phyloP scores from a whole-genome alignment of 1,140 invertebrate species.

The Drosophila pruinosa region DNA sequence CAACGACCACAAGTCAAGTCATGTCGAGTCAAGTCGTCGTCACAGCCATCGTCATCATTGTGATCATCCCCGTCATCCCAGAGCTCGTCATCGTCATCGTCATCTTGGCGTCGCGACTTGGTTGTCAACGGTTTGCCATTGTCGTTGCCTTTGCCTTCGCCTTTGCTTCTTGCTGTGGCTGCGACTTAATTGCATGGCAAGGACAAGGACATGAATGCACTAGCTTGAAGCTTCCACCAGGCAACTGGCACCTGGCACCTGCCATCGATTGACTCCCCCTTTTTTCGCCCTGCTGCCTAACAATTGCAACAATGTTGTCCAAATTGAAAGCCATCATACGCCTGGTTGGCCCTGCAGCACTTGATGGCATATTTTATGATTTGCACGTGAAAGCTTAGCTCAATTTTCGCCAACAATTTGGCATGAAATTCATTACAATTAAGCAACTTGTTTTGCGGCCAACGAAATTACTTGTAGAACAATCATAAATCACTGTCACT shows the following conservation, averaged over 20 bases:
- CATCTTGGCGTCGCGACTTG: conserved; percentile 19
- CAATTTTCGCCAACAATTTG: not conserved
- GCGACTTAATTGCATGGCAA: conserved; percentile 54
- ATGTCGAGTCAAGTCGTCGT: conserved; percentile 10
- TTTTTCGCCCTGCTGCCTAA: not conserved
- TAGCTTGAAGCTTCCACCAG: not conserved
- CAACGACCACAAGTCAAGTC: conserved; percentile 31
- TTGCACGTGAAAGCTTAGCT: not conserved
- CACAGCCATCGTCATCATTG: conserved; percentile 12
- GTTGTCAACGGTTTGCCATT: conserved; percentile 36
- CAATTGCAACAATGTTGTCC: not conserved
- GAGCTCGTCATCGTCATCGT: conserved; percentile 29
- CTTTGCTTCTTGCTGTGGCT: conserved; percentile 17
- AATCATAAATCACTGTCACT: not conserved
- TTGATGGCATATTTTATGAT: conserved; percentile 1
- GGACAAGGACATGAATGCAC: conserved; percentile 34
- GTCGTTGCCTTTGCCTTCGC: too few species aligned
- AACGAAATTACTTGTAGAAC: not conserved
- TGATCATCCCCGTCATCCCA: conserved; percentile 1
- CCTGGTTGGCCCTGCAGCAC: not conserved
- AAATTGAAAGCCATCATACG: conserved; percentile 3
- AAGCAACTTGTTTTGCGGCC: not conserved
- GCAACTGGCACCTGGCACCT: not conserved
- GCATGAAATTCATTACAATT: too few species aligned
- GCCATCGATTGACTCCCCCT: not conserved